phyloP scores from a whole-genome alignment of 2,113 vertebrate species.

The Cinclus mexicanus region DNA sequence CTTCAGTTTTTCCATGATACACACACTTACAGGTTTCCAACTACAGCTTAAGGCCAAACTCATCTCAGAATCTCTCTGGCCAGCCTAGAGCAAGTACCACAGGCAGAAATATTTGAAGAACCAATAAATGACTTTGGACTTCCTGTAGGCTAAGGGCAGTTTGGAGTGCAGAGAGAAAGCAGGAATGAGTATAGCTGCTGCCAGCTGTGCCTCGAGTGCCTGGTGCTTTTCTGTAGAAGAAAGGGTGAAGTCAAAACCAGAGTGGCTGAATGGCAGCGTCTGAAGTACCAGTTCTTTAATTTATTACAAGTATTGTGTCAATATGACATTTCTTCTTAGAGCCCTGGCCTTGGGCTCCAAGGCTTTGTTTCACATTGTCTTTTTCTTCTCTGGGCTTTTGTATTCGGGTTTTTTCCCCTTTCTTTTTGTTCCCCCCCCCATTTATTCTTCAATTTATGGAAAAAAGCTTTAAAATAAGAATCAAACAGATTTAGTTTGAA shows the following conservation, averaged over 20 bases:
- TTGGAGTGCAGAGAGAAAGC: not conserved
- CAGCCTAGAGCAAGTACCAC: not conserved
- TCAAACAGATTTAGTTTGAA: not conserved
- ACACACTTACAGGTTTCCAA: not conserved
- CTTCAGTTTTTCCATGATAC: not conserved
- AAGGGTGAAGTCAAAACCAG: not conserved
- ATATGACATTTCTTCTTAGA: not conserved
- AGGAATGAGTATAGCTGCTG: not conserved
- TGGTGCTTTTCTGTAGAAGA: not conserved
- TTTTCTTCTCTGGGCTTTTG: not conserved
- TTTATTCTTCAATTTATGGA: not conserved
- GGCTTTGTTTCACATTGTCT: not conserved
- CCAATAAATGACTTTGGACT: not conserved
- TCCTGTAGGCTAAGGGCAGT: not conserved
- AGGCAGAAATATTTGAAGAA: not conserved
- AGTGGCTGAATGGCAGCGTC: not conserved
- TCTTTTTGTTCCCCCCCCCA: not conserved
- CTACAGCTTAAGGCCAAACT: not conserved
- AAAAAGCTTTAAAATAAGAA: not conserved
- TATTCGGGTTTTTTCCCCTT: not conserved
- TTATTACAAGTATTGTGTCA: not conserved
- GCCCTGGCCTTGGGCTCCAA: not conserved
- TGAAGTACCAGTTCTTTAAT: not conserved
- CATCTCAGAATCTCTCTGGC: not conserved
- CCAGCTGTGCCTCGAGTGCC: not conserved